Conservation (phyloP, 1,140 invertebrate genomes). For the Paraescarpia echinospica region DNA sequence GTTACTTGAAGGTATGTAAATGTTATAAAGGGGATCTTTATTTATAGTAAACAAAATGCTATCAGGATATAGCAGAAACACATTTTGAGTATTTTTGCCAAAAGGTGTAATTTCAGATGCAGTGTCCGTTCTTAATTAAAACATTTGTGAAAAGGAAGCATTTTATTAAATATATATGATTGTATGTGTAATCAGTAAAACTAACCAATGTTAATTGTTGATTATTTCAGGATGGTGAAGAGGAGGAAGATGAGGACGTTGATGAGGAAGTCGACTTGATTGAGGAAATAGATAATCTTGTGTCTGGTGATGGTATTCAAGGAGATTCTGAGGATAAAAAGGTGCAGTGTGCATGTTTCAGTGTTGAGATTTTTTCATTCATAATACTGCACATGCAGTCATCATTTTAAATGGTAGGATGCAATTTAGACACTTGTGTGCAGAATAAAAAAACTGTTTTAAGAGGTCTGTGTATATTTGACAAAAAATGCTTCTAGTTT, state of each 20-base stretch:
- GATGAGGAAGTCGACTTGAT: background rate
- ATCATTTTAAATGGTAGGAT: background rate
- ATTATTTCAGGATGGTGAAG: background rate
- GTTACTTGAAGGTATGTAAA: too few species aligned
- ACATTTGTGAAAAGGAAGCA: too few species aligned
- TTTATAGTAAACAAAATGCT: too few species aligned
- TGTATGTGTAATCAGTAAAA: background rate
- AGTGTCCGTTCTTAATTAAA: too few species aligned
- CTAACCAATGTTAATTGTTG: too few species aligned
- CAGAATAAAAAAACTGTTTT: background rate
- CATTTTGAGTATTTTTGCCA: too few species aligned
- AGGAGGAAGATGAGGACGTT: background rate
- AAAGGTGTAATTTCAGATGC: too few species aligned
- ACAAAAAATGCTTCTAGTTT: background rate
- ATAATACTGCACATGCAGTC: background rate
- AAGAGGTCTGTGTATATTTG: background rate
- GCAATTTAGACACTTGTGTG: too few species aligned
- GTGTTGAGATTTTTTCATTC: background rate
- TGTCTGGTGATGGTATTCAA: background rate
- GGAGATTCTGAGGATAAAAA: conserved; percentile 1
- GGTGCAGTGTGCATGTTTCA: background rate
- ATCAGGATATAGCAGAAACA: too few species aligned
- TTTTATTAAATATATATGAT: background rate
- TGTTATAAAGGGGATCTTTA: too few species aligned
- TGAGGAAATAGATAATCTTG: background rate